Evolutionary conservation across 1,140 invertebrate species (phyloP).

Genomic region (Schlechtendalia chinensis): DNA sequence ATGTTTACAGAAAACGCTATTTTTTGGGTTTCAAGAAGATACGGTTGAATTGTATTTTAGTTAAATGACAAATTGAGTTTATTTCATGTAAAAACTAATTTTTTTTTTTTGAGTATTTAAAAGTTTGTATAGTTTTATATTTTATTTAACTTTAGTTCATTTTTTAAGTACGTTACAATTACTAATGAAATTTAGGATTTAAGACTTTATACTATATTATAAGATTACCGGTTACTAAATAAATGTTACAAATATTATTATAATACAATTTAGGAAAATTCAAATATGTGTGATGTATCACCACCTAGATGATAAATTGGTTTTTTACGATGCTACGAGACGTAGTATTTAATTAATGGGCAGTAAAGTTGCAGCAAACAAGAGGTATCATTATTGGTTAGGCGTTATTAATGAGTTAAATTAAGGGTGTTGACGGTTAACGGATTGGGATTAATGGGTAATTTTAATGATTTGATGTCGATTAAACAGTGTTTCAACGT

Average conservation of each 20-base stretch:
- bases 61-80: background rate
- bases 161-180: background rate
- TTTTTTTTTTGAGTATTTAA: background rate
- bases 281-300: background rate
- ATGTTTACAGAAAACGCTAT: background rate
- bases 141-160: background rate
- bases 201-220: too few species aligned
- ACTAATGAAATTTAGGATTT: too few species aligned
- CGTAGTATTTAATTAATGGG: conserved; percentile 42
- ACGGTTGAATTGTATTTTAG: background rate
- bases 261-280: background rate
- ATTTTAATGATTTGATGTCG: conserved; percentile 45
- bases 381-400: conserved; percentile 40
- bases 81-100: background rate
- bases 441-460: conserved; percentile 42
- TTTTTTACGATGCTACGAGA: conserved; percentile 10
- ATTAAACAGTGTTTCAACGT: conserved; percentile 5
- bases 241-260: background rate
- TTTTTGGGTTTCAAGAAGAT: background rate
- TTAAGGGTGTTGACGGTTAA: conserved; percentile 41
- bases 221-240: too few species aligned
- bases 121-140: background rate
- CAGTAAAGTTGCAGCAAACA: conserved; percentile 33
- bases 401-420: conserved; percentile 49
- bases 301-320: background rate